Percentiles rank a stretch among this genome's conserved stretches.
These are phyloP conservation scores for Buathra laborator DNA, from an alignment of 2,888 invertebrate genomes.

Conservation along the genomic window DNA sequence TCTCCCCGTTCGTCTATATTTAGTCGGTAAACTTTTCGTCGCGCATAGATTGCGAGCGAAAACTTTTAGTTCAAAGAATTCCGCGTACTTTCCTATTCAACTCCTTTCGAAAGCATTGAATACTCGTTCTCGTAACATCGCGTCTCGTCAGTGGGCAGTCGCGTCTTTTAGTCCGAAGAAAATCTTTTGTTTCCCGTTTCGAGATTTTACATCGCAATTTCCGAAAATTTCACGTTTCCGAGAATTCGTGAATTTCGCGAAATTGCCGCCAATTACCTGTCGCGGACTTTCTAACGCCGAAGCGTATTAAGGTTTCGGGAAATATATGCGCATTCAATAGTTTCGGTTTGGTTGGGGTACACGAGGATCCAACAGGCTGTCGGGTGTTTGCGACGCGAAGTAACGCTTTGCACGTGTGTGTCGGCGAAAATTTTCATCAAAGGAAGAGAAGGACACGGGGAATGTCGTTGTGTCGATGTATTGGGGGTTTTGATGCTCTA, in stretches of 20 bases:
- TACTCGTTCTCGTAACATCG: background rate
- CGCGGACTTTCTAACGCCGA: conserved; percentile 50
- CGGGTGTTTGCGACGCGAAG: background rate
- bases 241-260: background rate
- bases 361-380: background rate
- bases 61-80: conserved; percentile 17
- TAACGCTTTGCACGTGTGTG: background rate
- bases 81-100: background rate
- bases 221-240: background rate
- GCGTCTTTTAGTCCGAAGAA: too few species aligned
- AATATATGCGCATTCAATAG: conserved; percentile 21
- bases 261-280: conserved; percentile 60
- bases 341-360: background rate
- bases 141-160: background rate
- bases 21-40: conserved; percentile 30
- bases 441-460: conserved; percentile 36
- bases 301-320: conserved; percentile 49
- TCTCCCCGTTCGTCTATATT: conserved; percentile 6
- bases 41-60: background rate
- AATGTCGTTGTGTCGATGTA: conserved; percentile 36
- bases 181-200: too few species aligned
- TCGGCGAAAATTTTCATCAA: conserved; percentile 65
- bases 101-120: background rate
- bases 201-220: too few species aligned
- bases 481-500: conserved; percentile 49